Conservation (phyloP, 2,888 invertebrate genomes). For the Ophion ellenae region DNA sequence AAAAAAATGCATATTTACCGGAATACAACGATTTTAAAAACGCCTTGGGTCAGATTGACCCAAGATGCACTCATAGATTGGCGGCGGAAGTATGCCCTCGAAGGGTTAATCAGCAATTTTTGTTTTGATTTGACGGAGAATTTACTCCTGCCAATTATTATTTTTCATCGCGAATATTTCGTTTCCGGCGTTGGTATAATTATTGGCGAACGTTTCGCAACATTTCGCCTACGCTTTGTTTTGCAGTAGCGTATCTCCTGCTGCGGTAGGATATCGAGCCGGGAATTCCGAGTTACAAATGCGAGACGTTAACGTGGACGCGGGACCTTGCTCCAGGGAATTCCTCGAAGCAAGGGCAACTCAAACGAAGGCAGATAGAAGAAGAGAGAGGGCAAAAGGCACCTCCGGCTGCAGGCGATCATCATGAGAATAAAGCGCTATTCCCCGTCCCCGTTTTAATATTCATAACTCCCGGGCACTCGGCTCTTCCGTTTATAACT, state of each 20-base stretch:
- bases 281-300: conserved; percentile 64
- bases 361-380: conserved; percentile 21
- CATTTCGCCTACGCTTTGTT: conserved; percentile 41
- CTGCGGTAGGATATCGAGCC: conserved; percentile 43
- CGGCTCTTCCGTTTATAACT: conserved; percentile 46
- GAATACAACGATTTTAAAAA: too few relatives aligned
- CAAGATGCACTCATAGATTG: too few relatives aligned
- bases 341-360: conserved; percentile 49
- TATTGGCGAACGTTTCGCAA: conserved; percentile 31
- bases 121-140: background rate
- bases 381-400: conserved; percentile 30
- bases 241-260: conserved; percentile 9
- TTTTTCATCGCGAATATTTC: conserved; percentile 13
- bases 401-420: conserved; percentile 61
- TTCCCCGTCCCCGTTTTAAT: conserved; percentile 71
- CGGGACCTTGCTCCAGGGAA: conserved; percentile 70
- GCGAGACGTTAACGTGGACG: conserved; percentile 69
- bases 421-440: conserved; percentile 71
- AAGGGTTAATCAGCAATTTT: background rate
- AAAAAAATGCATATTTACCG: too few relatives aligned
- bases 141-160: background rate
- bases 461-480: conserved; percentile 72
- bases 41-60: too few relatives aligned
- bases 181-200: conserved; percentile 22
- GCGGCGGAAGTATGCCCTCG: too few relatives aligned